These are phyloP conservation scores for Pachycephus smyrnensis DNA, from an alignment of 2,888 invertebrate species.

Conservation along the genomic window DNA sequence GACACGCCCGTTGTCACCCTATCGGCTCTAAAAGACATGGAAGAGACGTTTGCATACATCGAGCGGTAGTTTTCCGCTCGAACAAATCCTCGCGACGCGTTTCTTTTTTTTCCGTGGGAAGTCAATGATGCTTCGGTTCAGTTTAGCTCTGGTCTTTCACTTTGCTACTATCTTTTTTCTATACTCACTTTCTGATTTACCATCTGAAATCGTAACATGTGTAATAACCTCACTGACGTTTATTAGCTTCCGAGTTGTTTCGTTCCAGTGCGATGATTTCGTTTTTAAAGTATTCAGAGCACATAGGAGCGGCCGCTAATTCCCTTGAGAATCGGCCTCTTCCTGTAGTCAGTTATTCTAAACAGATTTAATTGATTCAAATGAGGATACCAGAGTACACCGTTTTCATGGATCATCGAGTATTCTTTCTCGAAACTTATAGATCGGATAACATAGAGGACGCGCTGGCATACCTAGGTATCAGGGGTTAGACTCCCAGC, in stretches of 20 bases:
- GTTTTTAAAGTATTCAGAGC: not conserved
- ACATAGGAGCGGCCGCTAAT: not conserved
- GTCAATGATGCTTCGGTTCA: conserved; percentile 32
- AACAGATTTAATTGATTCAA: not conserved
- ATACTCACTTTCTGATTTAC: conserved; percentile 2
- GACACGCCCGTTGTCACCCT: conserved; percentile 64
- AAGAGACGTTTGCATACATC: conserved; percentile 65
- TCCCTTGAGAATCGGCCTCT: not conserved
- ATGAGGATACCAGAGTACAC: not conserved
- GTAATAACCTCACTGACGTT: not conserved
- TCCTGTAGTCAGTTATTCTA: not conserved
- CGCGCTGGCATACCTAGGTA: not conserved
- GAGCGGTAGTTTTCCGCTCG: conserved; percentile 63
- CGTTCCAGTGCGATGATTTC: not conserved
- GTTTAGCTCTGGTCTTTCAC: not conserved
- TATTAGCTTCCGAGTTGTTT: not conserved
- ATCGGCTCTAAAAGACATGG: conserved; percentile 58
- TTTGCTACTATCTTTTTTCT: not conserved
- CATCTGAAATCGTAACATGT: not conserved
- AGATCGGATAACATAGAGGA: not conserved
- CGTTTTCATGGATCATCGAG: not conserved
- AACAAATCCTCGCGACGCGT: conserved; percentile 57
- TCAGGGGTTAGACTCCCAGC: not conserved
- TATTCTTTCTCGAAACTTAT: not conserved
- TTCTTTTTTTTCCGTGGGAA: conserved; percentile 35